Evolutionary conservation across 2,888 invertebrate species (phyloP), one percentile per base, ranked within the genome.

Genomic region (Clivina fossor): DNA sequence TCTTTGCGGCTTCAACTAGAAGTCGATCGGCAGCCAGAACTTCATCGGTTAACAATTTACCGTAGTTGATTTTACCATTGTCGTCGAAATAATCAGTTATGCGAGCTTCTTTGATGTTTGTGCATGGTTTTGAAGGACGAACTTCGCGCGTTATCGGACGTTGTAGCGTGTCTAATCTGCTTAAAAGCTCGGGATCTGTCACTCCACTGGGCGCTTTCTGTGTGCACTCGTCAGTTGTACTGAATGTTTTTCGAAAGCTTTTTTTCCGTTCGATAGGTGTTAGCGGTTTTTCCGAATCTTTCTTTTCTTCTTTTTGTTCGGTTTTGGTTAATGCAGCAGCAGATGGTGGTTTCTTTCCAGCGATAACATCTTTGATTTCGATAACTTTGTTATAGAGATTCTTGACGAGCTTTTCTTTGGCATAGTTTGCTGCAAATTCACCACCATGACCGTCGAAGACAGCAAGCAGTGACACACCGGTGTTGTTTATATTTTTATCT

Each of bases 391-490:
- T 84, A 65, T 82, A 84, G 46, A 93, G 77, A 69, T 85, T 90
- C 69, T 88, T 86, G 60, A 93, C 85, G 13, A 95, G 78, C 64
- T 91, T 88, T 65, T 93, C 92, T 70, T 89, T 88, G 47, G 92
- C 92, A 76, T 90, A 95, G 70, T 94, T 90, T 15, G 94, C 93
- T 47, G 94, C 94, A 77, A 91, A 91, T 77, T 94, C 93, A 32
- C 95, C 96, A 46, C 95, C 96, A 72, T 96, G 95, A 0, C 95
- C 95, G 76, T 96, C 95, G 72, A 94, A 95, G 62, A 96, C 86
- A 37, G 93, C 94, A 76, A 91, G 93, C 56, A 96, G 77, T 15
- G 92, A 88, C 49, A 93, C 86, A 16, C 88, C 90, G 15, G 92
- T 90, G 63, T 86, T 83, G 62, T 84, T 81, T 49, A 93, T 85